Percentiles rank a stretch among this genome's conserved stretches.
These are phyloP conservation scores for Centroberyx gerrardi DNA, from an alignment of 2,797 vertebrate genomes.

Conservation along the genomic window DNA sequence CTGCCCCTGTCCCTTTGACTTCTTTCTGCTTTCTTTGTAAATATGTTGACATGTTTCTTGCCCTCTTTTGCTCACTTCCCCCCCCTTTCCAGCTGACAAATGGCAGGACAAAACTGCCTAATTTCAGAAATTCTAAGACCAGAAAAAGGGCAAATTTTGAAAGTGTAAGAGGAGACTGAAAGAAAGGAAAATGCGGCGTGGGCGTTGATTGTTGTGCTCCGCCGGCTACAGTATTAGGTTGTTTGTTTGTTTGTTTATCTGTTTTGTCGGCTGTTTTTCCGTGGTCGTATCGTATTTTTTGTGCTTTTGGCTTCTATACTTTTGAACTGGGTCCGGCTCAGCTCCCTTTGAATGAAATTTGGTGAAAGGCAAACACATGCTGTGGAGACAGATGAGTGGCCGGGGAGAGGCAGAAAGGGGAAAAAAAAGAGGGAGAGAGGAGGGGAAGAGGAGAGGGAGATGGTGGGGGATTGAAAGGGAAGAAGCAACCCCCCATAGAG, in stretches of 20 bases:
- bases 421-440: slow-evolving; percentile 42
- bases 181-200: slow-evolving; percentile 9
- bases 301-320: slow-evolving; percentile 39
- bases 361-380: slow-evolving; percentile 81
- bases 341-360: slow-evolving; percentile 76
- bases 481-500: slow-evolving; percentile 78
- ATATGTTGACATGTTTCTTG: neutral
- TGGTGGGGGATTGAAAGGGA: slow-evolving; percentile 79
- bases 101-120: neutral
- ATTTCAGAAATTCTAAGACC: slow-evolving; percentile 4
- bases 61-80: slow-evolving; percentile 7
- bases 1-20: slow-evolving; percentile 4
- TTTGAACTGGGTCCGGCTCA: slow-evolving; percentile 54
- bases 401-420: slow-evolving; percentile 58
- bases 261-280: slow-evolving; percentile 54
- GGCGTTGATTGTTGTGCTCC: slow-evolving; percentile 13
- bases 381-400: slow-evolving; percentile 80
- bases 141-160: slow-evolving; percentile 13
- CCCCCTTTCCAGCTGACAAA: neutral
- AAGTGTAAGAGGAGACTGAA: slow-evolving; percentile 11
- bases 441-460: slow-evolving; percentile 63
- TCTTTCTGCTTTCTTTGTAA: slow-evolving; percentile 11
- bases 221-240: slow-evolving; percentile 3
- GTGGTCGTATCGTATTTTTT: slow-evolving; percentile 15
- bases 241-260: slow-evolving; percentile 62